Percentiles rank a stretch among this genome's conserved stretches.
Evolutionary conservation across 2,888 invertebrate genomes (phyloP).

Genomic region (Ligdia adustata): DNA sequence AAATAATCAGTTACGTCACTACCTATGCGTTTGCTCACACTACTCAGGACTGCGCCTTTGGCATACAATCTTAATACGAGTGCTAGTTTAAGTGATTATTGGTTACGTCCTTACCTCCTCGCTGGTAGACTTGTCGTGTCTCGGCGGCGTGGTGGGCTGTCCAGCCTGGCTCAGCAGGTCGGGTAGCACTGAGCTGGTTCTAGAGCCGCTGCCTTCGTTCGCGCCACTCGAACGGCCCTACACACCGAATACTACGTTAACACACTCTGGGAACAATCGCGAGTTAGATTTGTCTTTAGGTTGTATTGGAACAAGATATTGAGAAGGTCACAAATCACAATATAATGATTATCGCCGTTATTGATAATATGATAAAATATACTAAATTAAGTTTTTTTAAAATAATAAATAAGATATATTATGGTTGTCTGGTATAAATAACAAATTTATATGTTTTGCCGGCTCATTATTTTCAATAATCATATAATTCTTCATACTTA

Average conservation of each 20-base stretch:
- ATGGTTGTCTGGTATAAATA: no score
- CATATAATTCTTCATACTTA: no score
- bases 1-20: no score
- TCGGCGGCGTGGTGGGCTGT: constrained; percentile 92
- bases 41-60: constrained; percentile 10
- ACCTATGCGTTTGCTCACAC: constrained; percentile 24
- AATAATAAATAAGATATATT: no score
- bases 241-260: constrained; percentile 25
- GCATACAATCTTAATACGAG: neutral
- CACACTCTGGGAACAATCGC: constrained; percentile 24
- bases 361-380: no score
- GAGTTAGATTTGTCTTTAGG: no score
- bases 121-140: constrained; percentile 96
- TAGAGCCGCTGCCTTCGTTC: constrained; percentile 86
- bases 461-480: no score
- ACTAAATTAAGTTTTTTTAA: no score
- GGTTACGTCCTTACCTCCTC: constrained; percentile 92
- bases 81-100: neutral
- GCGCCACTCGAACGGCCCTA: constrained; percentile 77
- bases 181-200: constrained; percentile 96
- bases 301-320: no score
- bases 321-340: no score
- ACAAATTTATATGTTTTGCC: no score
- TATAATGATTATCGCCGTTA: no score
- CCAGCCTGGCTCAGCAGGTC: constrained; percentile 96